Conservation (phyloP, 1,140 invertebrate species). For the Lordiphosa stackelbergi region DNA sequence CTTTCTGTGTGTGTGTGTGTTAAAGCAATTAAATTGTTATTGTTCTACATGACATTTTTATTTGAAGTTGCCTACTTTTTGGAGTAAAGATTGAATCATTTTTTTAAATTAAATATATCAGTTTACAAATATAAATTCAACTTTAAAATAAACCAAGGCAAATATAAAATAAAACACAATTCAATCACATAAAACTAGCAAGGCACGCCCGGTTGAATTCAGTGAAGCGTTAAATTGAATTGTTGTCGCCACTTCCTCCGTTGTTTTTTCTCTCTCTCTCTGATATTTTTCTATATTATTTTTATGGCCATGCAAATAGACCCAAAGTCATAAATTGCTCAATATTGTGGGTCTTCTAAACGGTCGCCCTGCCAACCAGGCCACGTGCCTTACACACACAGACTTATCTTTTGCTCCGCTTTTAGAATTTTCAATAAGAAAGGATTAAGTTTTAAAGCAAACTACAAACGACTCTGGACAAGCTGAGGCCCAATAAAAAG, state of each 20-base stretch:
- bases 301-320: slow-evolving; percentile 38
- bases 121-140: too few relatives aligned
- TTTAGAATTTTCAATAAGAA: slow-evolving; percentile 63
- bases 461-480: slow-evolving; percentile 52
- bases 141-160: too few relatives aligned
- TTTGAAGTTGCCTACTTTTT: too few relatives aligned
- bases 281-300: slow-evolving; percentile 15
- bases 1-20: slow-evolving; percentile 7
- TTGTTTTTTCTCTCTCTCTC: slow-evolving; percentile 12
- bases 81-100: too few relatives aligned
- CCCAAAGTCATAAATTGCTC: slow-evolving; percentile 64
- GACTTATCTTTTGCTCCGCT: slow-evolving; percentile 40
- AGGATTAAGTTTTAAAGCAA: slow-evolving; percentile 64
- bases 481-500: slow-evolving; percentile 61
- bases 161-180: neutral
- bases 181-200: slow-evolving; percentile 12
- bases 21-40: neutral
- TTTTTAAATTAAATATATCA: too few relatives aligned
- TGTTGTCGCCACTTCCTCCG: slow-evolving; percentile 59
- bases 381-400: slow-evolving; percentile 4
- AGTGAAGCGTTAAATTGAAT: slow-evolving; percentile 72
- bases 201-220: slow-evolving; percentile 25
- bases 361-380: too few relatives aligned
- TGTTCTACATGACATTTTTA: too few relatives aligned
- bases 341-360: slow-evolving; percentile 13